Base-by-base conservation (phyloP, 2,797 vertebrate species). In the Lophius americanus region DNA sequence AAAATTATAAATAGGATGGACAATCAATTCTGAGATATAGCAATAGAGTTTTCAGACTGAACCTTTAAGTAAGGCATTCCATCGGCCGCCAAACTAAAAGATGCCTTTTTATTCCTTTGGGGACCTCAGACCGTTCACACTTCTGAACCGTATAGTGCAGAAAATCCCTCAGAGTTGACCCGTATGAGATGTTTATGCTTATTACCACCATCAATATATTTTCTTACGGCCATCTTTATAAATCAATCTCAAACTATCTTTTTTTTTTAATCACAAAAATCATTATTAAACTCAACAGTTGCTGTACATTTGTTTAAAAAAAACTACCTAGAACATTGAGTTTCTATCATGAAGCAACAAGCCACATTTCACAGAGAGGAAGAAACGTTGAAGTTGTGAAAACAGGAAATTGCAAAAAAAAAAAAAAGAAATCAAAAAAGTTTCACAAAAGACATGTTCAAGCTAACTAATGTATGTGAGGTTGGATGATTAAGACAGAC, bases 341-440 rank as follows among this genome's bases (percentile, higher is more conserved):
- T 83, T 89, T 90, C 75, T 86, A 79, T 81, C 73, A 75, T 92
- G 90, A 85, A 82, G 90, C 83, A 92, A 92, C 79, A 81, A 74
- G 88, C 89, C 90, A 73, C 87, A 90, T 88, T 88, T 89, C 82
- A 81, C 79, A 85, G 82, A 91, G 87, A 88, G 92, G 82, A 91
- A 91, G 78, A 85, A 72, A 78, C 70, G 70, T 47, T 71, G 44
- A 75, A 81, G 87, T 93, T 93, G 88, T 93, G 92, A 93, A 94
- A 94, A 94, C 92, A 92, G 93, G 93, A 94, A 94, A 86, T 93
- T 93, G 90, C 91, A 87, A 81, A 75, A 23, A 23, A 23, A 23
- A 1, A 23, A 23, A 23, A 23, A 23, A 23, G n/a, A 23, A 23
- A 23, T 23, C 23, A 23, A 23, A 23, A 76, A 89, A 74, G 70